A percentile compares a stretch with the other conserved stretches of the same genome.
These are phyloP conservation scores for Heterocephalus glaber DNA, from an alignment of 2,113 vertebrate species.

Conservation along the genomic window DNA sequence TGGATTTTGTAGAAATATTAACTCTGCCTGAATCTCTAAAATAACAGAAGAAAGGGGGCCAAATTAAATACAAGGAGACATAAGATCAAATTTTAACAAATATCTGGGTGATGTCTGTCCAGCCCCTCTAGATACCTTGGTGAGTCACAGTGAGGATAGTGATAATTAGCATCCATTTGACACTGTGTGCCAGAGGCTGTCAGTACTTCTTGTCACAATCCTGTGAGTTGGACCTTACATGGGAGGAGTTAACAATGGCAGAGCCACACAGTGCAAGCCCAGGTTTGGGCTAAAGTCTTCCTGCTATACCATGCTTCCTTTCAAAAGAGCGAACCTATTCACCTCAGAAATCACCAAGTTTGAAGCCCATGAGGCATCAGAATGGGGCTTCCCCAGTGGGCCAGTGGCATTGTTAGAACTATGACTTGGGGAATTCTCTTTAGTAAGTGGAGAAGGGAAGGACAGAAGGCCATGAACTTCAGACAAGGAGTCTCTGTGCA, in stretches of 20 bases:
- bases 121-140: background rate
- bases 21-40: constrained; percentile 65
- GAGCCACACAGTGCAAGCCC: background rate
- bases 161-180: background rate
- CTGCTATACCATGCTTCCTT: background rate
- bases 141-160: background rate
- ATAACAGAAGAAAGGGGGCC: constrained; percentile 63
- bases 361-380: background rate
- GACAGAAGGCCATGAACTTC: background rate
- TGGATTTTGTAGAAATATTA: constrained; percentile 71
- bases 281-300: background rate
- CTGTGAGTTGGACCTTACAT: background rate
- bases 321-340: background rate
- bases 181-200: background rate
- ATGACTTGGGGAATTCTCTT: background rate
- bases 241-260: background rate
- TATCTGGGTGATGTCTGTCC: background rate
- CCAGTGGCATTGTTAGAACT: fast-evolving
- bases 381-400: background rate
- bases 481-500: background rate
- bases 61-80: constrained; percentile 57
- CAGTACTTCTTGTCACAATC: background rate
- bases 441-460: background rate
- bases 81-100: constrained; percentile 57
- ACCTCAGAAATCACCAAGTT: background rate